phyloP scores from a whole-genome alignment of 92 coral and sea anemone species.

The Siderastrea siderea region DNA sequence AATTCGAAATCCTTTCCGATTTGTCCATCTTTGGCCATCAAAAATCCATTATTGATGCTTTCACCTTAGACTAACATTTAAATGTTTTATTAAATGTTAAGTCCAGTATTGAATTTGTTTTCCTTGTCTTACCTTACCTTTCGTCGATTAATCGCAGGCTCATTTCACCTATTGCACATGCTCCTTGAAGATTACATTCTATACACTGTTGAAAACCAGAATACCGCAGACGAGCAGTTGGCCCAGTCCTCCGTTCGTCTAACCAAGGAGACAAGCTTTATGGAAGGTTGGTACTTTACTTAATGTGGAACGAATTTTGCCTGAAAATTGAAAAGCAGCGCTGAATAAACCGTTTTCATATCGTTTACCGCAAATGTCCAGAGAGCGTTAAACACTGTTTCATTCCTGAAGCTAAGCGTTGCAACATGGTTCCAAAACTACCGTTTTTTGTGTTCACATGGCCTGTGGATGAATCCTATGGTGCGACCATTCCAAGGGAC shows the following conservation, averaged over 20 bases:
- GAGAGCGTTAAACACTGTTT: too few species aligned
- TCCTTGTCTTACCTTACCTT: background rate
- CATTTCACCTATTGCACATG: slow-evolving; percentile 98
- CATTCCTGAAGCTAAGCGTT: too few species aligned
- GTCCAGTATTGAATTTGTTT: background rate
- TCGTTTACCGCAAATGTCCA: too few species aligned
- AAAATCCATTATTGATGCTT: too few species aligned
- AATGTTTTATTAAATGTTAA: background rate
- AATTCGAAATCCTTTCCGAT: too few species aligned
- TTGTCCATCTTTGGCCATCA: too few species aligned
- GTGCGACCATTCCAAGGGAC: too few species aligned
- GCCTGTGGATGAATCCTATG: too few species aligned
- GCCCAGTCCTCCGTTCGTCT: slow-evolving; percentile 25
- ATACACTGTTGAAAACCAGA: slow-evolving; percentile 95
- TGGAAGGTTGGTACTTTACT: slow-evolving; percentile 21
- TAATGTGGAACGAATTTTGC: background rate
- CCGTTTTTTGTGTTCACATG: too few species aligned
- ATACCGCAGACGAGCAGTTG: slow-evolving; percentile 79
- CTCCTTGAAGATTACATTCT: slow-evolving; percentile 96
- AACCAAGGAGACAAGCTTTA: slow-evolving; percentile 40
- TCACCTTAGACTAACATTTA: too few species aligned
- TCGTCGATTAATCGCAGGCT: slow-evolving; percentile 69
- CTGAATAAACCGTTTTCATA: too few species aligned
- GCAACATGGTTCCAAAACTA: too few species aligned
- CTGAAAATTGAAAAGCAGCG: background rate